Percentiles rank a stretch among this genome's conserved stretches.
Conservation (phyloP, 1,140 invertebrate species). For the Pollicipes pollicipes region DNA sequence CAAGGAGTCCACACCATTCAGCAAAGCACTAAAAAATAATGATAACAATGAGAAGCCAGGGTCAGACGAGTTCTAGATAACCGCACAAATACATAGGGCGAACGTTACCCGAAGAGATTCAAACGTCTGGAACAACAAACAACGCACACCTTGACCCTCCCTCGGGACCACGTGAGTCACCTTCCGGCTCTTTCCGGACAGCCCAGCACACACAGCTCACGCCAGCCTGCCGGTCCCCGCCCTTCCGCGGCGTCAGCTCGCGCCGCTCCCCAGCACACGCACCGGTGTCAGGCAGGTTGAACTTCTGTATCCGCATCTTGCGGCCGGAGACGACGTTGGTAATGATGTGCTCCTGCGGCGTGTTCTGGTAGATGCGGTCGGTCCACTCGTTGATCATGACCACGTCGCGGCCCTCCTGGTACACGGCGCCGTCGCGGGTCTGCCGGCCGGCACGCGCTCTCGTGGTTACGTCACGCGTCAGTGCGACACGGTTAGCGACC, state of each 20-base stretch:
- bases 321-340: conserved; percentile 77
- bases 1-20: too few relatives aligned
- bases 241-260: too few relatives aligned
- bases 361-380: conserved; percentile 81
- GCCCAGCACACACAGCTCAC: too few relatives aligned
- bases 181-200: too few relatives aligned
- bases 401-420: conserved; percentile 69
- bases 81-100: too few relatives aligned
- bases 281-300: conserved; percentile 82
- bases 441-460: conserved; percentile 29
- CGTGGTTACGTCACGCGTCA: neutral
- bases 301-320: conserved; percentile 80
- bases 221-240: neutral
- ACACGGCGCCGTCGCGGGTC: conserved; percentile 60
- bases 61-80: too few relatives aligned
- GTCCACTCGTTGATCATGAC: conserved; percentile 79
- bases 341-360: conserved; percentile 76
- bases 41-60: too few relatives aligned
- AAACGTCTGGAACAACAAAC: too few relatives aligned
- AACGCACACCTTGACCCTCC: too few relatives aligned
- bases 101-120: too few relatives aligned
- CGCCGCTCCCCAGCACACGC: conserved; percentile 9
- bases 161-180: too few relatives aligned
- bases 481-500: neutral
- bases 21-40: too few relatives aligned